Conservation (phyloP, 2,797 vertebrate species). For the Sitta carolinensis region DNA sequence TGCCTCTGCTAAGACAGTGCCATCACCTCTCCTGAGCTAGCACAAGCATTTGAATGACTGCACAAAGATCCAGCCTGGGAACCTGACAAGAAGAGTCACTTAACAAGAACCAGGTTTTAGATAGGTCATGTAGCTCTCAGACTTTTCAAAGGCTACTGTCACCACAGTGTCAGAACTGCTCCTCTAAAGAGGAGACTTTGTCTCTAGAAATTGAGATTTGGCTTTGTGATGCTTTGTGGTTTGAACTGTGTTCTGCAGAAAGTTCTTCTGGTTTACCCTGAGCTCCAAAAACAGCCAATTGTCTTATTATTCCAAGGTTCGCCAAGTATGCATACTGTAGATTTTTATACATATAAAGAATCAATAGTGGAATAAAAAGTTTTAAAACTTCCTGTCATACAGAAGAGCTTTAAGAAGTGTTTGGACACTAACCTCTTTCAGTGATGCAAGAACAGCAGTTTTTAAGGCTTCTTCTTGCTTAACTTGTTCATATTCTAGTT, state of each 20-base stretch:
- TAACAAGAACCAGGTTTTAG: not conserved
- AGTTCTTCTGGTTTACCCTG: not conserved
- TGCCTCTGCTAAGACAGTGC: not conserved
- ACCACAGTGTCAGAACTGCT: not conserved
- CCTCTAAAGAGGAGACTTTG: not conserved
- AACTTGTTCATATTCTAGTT: slow-evolving; percentile 79
- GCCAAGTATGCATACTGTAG: not conserved
- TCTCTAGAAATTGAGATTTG: not conserved
- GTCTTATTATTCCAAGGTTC: not conserved
- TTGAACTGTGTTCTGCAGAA: not conserved
- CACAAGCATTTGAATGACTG: not conserved
- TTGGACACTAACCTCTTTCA: slow-evolving; percentile 81
- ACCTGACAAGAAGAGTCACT: not conserved
- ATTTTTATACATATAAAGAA: not conserved
- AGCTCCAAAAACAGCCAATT: not conserved
- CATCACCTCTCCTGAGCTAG: not conserved
- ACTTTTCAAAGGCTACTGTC: not conserved
- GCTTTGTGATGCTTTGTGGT: not conserved
- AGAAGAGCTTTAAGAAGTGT: not conserved
- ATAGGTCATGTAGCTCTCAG: not conserved
- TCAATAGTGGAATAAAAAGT: not conserved
- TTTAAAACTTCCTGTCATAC: not conserved
- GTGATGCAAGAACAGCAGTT: slow-evolving; percentile 76
- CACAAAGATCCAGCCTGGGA: not conserved
- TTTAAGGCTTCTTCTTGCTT: slow-evolving; percentile 83